Conservation (phyloP, 2,797 vertebrate genomes). For the Clarias fuscus region DNA sequence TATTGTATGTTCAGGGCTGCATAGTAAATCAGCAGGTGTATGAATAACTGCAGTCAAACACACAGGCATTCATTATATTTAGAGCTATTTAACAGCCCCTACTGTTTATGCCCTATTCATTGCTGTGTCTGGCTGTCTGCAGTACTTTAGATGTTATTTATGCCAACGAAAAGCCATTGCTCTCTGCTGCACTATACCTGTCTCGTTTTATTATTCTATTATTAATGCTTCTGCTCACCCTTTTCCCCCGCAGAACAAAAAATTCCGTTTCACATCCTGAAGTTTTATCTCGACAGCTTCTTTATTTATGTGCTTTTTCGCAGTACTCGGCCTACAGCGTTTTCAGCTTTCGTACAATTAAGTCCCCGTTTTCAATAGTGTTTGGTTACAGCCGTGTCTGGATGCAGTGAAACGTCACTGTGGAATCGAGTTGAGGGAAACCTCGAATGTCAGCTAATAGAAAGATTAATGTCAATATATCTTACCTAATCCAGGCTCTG, state of each 20-base stretch:
- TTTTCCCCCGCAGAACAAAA: constrained; percentile 43
- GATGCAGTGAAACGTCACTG: neutral
- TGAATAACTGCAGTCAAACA: constrained; percentile 42
- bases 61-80: constrained; percentile 52
- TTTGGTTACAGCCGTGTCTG: neutral
- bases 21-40: constrained; percentile 45
- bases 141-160: constrained; percentile 54
- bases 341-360: neutral
- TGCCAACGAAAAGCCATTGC: constrained; percentile 46
- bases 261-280: constrained; percentile 12
- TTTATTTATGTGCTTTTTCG: constrained; percentile 24
- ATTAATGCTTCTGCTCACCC: constrained; percentile 42
- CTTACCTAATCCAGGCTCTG: neutral
- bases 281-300: constrained; percentile 37
- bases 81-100: constrained; percentile 48
- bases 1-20: constrained; percentile 15
- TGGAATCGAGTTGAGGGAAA: neutral
- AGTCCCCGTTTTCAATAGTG: neutral
- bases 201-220: constrained; percentile 48
- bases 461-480: neutral
- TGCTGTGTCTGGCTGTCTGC: constrained; percentile 43
- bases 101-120: constrained; percentile 50
- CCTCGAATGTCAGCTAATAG: neutral
- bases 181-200: constrained; percentile 54
- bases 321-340: constrained; percentile 1